Conservation (phyloP, 2,797 vertebrate species). For the Carcharodon carcharias region DNA sequence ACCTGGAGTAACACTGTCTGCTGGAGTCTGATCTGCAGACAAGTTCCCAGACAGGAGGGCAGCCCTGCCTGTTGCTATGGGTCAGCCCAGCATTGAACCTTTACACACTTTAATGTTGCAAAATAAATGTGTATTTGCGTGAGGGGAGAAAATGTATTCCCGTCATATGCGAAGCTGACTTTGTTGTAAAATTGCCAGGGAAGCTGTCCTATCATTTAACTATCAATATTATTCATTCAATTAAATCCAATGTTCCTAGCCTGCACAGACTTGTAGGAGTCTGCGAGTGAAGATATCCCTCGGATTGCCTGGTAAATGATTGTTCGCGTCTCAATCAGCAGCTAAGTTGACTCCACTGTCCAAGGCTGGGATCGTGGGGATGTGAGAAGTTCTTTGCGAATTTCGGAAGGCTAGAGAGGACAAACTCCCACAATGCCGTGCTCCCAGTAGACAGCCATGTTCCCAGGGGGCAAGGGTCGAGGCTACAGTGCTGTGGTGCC, state of each 20-base stretch:
- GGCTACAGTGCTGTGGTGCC: not conserved
- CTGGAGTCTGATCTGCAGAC: no score
- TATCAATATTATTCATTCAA: slow-evolving; percentile 16
- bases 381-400: not conserved
- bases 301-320: not conserved
- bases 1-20: no score
- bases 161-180: not conserved
- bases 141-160: not conserved
- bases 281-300: not conserved
- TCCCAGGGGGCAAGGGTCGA: not conserved
- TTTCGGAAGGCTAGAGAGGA: not conserved
- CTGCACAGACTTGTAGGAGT: not conserved
- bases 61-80: no score
- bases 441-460: not conserved
- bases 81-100: not conserved
- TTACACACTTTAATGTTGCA: not conserved
- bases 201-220: not conserved
- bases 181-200: not conserved
- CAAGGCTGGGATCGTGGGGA: not conserved
- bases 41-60: no score
- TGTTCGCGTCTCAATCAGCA: not conserved
- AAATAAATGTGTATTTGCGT: not conserved
- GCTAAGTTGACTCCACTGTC: not conserved
- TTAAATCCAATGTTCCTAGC: not conserved
- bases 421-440: not conserved